A percentile compares a stretch with the other conserved stretches of the same genome.
Evolutionary conservation across 2,888 invertebrate species (phyloP).

Genomic region (Nezara viridula): DNA sequence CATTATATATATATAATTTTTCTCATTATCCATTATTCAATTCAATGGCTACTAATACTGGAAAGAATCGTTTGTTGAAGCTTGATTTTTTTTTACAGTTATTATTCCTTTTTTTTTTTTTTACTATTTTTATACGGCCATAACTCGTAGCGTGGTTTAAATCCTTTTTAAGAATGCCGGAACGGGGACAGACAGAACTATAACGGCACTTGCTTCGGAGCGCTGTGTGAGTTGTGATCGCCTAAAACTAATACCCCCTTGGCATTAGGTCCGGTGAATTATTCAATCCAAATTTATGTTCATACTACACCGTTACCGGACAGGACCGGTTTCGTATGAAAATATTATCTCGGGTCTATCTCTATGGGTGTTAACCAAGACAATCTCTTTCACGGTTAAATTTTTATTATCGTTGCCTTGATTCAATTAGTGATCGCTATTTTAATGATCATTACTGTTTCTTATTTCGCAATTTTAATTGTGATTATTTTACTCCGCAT

Average conservation of each 20-base stretch:
- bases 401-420: neutral
- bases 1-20: neutral
- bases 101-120: neutral
- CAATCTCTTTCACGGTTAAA: neutral
- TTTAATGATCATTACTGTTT: neutral
- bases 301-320: neutral
- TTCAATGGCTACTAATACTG: neutral
- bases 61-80: neutral
- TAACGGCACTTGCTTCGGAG: conserved; percentile 19
- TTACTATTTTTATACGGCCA: neutral
- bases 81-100: neutral
- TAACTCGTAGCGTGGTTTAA: neutral
- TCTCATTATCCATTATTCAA: neutral
- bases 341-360: neutral
- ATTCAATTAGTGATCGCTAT: no score
- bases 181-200: neutral
- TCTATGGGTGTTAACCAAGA: neutral
- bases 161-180: neutral
- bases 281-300: conserved; percentile 35
- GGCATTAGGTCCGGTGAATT: neutral
- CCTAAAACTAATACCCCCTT: neutral
- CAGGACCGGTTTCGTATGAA: neutral
- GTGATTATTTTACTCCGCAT: neutral
- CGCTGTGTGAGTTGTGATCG: neutral
- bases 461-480: neutral